Evolutionary conservation across 2,113 vertebrate genomes (phyloP).

Genomic region (Tor tambroides): DNA sequence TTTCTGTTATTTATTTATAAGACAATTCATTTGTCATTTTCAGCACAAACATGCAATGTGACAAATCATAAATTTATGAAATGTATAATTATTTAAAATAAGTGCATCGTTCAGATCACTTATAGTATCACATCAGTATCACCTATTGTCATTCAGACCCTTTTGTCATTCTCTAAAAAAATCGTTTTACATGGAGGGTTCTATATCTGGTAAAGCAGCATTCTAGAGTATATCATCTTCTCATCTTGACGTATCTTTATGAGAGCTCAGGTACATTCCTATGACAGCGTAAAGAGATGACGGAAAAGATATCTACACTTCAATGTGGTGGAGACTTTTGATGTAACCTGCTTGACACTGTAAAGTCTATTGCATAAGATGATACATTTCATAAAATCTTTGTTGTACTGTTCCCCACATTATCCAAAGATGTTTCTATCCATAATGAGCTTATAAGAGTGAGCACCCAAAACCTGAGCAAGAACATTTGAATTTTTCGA

Average conservation of each 20-base stretch:
- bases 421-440: too few species aligned
- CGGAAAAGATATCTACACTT: background rate
- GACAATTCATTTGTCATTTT: too few species aligned
- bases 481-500: too few species aligned
- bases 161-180: too few species aligned
- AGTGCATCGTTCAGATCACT: too few species aligned
- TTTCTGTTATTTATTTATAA: background rate
- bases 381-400: too few species aligned
- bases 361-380: background rate
- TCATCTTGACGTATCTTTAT: constrained; percentile 10
- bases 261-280: background rate
- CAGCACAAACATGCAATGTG: background rate
- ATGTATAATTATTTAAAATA: too few species aligned
- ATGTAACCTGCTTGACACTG: background rate
- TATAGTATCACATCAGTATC: too few species aligned
- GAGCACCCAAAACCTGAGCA: too few species aligned
- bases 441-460: too few species aligned
- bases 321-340: background rate
- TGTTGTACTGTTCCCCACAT: too few species aligned
- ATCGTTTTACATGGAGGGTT: background rate
- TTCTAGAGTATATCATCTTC: background rate
- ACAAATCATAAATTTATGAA: background rate
- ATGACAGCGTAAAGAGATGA: background rate
- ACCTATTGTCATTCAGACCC: too few species aligned
- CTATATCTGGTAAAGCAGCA: background rate